Percentiles rank a stretch among this genome's conserved stretches.
These are phyloP conservation scores for Dicaeum eximium DNA, from an alignment of 2,113 vertebrate genomes.

Conservation along the genomic window DNA sequence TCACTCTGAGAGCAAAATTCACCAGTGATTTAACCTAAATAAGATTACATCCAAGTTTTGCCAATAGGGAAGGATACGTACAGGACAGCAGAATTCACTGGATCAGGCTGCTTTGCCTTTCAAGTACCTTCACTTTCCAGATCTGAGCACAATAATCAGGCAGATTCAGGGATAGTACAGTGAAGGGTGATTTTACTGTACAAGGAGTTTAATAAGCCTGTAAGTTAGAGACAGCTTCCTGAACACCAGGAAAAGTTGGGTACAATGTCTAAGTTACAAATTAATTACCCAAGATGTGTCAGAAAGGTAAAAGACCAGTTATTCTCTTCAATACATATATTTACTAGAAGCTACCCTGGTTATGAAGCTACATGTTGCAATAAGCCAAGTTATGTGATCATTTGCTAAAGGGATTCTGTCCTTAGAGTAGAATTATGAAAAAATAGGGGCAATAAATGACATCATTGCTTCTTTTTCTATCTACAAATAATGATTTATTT, in stretches of 20 bases:
- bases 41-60: background rate
- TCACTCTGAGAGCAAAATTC: background rate
- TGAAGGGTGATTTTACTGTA: background rate
- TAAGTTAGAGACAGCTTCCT: background rate
- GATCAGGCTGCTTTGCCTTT: background rate
- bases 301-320: background rate
- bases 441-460: background rate
- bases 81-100: background rate
- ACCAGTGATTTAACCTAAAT: background rate
- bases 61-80: rapidly evolving
- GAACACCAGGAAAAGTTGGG: background rate
- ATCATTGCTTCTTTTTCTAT: background rate
- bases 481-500: background rate
- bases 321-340: background rate
- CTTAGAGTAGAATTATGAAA: background rate
- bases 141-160: background rate
- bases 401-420: background rate
- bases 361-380: background rate
- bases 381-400: background rate
- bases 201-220: background rate
- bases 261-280: background rate
- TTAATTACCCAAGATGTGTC: background rate
- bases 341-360: background rate
- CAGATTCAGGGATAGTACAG: background rate
- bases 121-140: background rate